Evolutionary conservation across 2,888 invertebrate genomes (phyloP), one percentile per base, ranked within the genome.

Genomic region (Tinea pellionella): DNA sequence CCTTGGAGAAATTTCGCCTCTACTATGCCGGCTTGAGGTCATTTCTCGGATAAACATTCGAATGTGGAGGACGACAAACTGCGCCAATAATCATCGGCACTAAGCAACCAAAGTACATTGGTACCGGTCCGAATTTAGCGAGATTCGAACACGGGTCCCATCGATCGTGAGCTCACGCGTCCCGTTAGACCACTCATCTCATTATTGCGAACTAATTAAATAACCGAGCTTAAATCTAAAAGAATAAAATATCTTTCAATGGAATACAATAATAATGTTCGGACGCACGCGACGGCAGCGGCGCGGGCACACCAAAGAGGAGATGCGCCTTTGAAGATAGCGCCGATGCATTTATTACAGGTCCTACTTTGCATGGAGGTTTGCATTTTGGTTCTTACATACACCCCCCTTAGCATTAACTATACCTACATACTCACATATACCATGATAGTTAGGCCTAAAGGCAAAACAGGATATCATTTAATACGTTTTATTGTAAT

Each of bases 251-350:
- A 72, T 72, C 75, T 62, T 57, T n/a, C 18, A 65, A 56, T 77
- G 64, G 58, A 19, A 9, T 41, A 29, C 65, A 12, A 18, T 18
- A 65, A 61, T 61, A 29, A 58, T 8, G 41, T 57, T 61, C 65
- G 62, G 63, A 65, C 67, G 67, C 68, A 68, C 67, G 69, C 70
- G 70, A 74, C 78, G 70, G 75, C 73, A 71, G 73, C 78, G 73
- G 74, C 74, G 24, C 24, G 24, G 72, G 74, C 65, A 69, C 70
- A 65, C 68, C 72, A 75, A 78, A 78, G 76, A 68, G 68, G 69
- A 80, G 83, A 85, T 83, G 74, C 76, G 72, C 78, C 84, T 85
- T 86, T 85, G 83, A 75, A 81, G 84, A 84, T 84, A 78, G 79
- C 83, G 82, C 68, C 80, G 75, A 80, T 80, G 80, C 85, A 82